Conservation (phyloP, 2,113 vertebrate species). For the Mormoops blainvillei region DNA sequence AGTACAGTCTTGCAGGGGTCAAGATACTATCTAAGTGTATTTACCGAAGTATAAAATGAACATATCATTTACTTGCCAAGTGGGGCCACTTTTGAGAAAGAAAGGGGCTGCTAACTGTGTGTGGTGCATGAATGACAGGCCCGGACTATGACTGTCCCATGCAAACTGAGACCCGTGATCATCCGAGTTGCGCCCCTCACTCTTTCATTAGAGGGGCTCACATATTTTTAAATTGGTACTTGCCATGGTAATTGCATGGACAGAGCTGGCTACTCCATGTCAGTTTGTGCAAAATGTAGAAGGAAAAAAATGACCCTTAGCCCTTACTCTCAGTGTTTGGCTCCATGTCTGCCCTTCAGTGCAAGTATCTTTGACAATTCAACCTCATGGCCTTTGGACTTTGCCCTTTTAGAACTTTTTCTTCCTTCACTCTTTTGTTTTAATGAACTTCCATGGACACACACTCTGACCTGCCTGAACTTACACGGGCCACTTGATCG, state of each 20-base stretch:
- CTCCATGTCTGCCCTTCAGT: background rate
- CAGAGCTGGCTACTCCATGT: background rate
- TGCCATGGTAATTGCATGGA: background rate
- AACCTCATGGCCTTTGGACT: background rate
- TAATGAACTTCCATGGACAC: background rate
- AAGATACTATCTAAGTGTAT: background rate
- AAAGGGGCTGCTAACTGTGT: background rate
- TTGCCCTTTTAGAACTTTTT: constrained; percentile 4
- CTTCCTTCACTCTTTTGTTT: background rate
- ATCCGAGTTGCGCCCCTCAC: background rate
- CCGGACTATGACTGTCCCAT: background rate
- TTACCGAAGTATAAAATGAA: background rate
- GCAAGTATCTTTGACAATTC: background rate
- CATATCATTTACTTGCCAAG: background rate
- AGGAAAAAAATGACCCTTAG: background rate
- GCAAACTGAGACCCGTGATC: background rate
- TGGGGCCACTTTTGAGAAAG: background rate
- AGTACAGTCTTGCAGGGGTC: background rate
- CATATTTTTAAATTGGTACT: background rate
- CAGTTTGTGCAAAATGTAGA: background rate
- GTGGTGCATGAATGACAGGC: rapidly evolving
- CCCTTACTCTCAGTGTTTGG: background rate
- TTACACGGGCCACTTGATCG: background rate
- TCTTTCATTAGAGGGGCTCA: background rate
- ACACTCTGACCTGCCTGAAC: constrained; percentile 6